phyloP scores from a whole-genome alignment of 1,140 invertebrate species.

The Zaprionus taronus region DNA sequence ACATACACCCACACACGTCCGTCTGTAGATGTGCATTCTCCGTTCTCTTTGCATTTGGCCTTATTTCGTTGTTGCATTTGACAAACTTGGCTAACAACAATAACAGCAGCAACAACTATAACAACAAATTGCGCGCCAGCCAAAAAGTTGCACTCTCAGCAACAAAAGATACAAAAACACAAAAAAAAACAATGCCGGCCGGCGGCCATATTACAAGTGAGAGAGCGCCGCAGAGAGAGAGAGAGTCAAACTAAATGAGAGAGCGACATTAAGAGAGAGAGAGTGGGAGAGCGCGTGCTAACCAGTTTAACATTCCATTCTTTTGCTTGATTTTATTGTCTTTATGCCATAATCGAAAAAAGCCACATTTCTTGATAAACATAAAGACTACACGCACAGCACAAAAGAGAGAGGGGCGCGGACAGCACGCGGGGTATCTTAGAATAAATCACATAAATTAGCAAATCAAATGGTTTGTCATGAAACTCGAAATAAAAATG shows the following conservation, averaged over 20 bases:
- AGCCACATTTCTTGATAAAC: conserved; percentile 65
- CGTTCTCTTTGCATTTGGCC: conserved; percentile 48
- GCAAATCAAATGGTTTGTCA: conserved; percentile 71
- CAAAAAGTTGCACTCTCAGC: conserved; percentile 55
- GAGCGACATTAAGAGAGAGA: conserved; percentile 1
- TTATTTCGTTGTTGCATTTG: conserved; percentile 41
- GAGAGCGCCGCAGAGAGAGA: conserved; percentile 1
- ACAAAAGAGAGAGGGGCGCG: background rate
- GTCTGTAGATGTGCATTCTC: background rate
- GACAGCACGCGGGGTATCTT: conserved; percentile 28
- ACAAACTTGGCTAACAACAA: conserved; percentile 41
- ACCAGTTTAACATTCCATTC: conserved; percentile 51
- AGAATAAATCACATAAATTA: conserved; percentile 66
- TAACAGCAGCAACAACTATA: conserved; percentile 33
- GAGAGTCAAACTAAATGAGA: conserved; percentile 4
- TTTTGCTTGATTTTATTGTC: conserved; percentile 20
- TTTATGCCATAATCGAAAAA: conserved; percentile 54
- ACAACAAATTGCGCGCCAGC: conserved; percentile 44
- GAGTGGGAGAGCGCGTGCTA: conserved; percentile 1
- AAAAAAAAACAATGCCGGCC: conserved; percentile 68
- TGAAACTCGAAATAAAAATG: conserved; percentile 74
- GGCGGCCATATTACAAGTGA: conserved; percentile 45
- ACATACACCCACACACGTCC: conserved; percentile 11
- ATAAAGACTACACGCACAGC: conserved; percentile 41
- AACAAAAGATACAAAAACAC: background rate